These are phyloP conservation scores for Tragulus kanchil DNA, from an alignment of 2,113 vertebrate genomes.

Conservation along the genomic window DNA sequence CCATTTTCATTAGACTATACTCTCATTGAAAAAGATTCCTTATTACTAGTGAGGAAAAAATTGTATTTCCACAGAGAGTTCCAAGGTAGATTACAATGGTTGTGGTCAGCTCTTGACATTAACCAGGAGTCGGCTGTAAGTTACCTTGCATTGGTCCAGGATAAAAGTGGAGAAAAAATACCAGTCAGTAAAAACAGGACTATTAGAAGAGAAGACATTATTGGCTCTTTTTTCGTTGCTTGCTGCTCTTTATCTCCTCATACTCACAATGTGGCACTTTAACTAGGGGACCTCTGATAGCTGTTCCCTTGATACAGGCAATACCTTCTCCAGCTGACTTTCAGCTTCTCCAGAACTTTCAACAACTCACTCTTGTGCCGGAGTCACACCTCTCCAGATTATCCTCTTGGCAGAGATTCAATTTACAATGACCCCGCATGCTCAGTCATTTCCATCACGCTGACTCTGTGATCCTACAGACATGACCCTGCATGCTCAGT, in stretches of 20 bases:
- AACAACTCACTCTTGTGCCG: not conserved
- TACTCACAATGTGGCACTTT: not conserved
- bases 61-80: not conserved
- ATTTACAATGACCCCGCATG: not conserved
- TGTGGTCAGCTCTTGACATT: not conserved
- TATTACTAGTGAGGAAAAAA: constrained; percentile 1
- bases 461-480: not conserved
- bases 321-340: not conserved
- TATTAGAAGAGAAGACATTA: not conserved
- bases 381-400: not conserved
- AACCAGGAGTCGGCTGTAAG: not conserved
- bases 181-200: not conserved
- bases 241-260: not conserved
- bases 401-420: not conserved
- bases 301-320: not conserved
- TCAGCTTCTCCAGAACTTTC: not conserved
- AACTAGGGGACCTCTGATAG: not conserved
- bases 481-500: too few relatives aligned
- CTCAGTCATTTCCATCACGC: rapidly evolving
- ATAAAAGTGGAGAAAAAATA: not conserved
- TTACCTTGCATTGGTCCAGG: not conserved
- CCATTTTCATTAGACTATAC: not conserved
- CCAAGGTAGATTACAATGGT: not conserved
- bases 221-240: not conserved
- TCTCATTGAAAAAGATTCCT: not conserved